A percentile compares a stretch with the other conserved stretches of the same genome.
Evolutionary conservation across 2,888 invertebrate species (phyloP).

Genomic region (Euspilapteryx auroguttella): DNA sequence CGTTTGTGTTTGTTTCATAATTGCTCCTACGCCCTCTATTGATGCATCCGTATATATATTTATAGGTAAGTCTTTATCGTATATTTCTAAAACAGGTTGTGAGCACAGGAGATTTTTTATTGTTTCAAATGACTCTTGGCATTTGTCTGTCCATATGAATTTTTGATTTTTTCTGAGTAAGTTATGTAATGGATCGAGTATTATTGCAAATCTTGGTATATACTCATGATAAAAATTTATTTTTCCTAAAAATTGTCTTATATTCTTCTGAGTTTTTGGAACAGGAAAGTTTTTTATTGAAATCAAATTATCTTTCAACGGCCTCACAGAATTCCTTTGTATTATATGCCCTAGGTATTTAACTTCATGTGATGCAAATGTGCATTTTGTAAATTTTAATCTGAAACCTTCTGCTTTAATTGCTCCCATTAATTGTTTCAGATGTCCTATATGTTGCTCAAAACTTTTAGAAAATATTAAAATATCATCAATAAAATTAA

Average conservation of each 20-base stretch:
- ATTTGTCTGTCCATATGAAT: constrained; percentile 4
- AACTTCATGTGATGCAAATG: constrained; percentile 5
- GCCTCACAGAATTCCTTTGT: constrained; percentile 1
- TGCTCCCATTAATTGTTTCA: constrained; percentile 4
- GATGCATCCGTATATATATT: constrained; percentile 12
- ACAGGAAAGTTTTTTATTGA: constrained; percentile 1
- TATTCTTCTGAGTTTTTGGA: constrained; percentile 1
- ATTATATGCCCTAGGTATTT: constrained; percentile 3
- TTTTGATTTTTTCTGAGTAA: constrained; percentile 3
- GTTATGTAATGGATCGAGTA: constrained; percentile 2
- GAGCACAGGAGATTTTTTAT: constrained; percentile 10
- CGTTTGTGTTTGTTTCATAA: constrained; percentile 9
- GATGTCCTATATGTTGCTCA: constrained; percentile 4
- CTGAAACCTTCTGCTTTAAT: constrained; percentile 6
- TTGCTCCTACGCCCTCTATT: constrained; percentile 11
- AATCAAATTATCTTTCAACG: background rate
- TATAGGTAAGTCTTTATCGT: constrained; percentile 11
- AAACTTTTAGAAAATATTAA: constrained; percentile 4
- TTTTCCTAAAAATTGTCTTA: constrained; percentile 1
- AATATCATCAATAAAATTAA: constrained; percentile 1
- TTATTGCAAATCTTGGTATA: constrained; percentile 3
- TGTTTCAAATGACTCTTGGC: constrained; percentile 8
- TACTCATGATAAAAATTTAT: constrained; percentile 1
- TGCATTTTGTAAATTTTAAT: constrained; percentile 6
- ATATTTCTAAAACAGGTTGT: constrained; percentile 10